Evolutionary conservation across 2,113 vertebrate species (phyloP), one percentile per base, ranked within the genome.

Genomic region (Ictalurus punctatus): DNA sequence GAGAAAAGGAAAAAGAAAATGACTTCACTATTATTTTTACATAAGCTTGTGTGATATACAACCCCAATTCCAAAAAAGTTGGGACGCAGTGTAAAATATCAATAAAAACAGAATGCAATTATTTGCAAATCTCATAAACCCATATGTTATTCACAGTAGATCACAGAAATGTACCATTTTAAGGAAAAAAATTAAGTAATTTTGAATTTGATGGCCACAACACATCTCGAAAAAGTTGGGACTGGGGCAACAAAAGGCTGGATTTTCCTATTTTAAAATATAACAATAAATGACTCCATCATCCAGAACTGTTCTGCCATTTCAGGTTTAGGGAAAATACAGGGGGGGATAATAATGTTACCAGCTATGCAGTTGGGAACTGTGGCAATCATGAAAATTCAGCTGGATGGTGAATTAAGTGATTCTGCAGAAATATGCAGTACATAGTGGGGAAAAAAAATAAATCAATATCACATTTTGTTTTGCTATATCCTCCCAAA

Each of bases 1-100:
- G 34, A 91, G 83, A 81, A 13, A 69, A 37, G 87, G n/a, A 90
- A 6, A 40, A 59, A 23, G 30, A 63, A 58, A 23, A 25, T 23
- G 19, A 34, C n/a, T 58, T 81, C 54, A 52, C 44, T 54, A n/a
- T 6, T 79, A 7, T n/a, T 4, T 54, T 54, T 17, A 79, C 12
- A 76, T 25, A 13, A 21, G 16, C 23, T 76, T 48, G 4, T 73
- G 17, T 0, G 8, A 19, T 73, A 73, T 19, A 37, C 16, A 37
- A 21, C 7, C 71, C 71, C 21, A 19, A 73, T 73, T 34, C 14
- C 14, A 73, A 69, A 48, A 48, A 48, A 48, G 44, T 6, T 48
- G 44, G 44, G 44, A 48, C 44, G 0, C 44, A 6, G 44, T 48
- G 44, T 48, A 48, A 48, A 48, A 48, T 48, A 48, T 48, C 44